Base-by-base conservation (phyloP, 2,113 vertebrate genomes). In the Struthio camelus region DNA sequence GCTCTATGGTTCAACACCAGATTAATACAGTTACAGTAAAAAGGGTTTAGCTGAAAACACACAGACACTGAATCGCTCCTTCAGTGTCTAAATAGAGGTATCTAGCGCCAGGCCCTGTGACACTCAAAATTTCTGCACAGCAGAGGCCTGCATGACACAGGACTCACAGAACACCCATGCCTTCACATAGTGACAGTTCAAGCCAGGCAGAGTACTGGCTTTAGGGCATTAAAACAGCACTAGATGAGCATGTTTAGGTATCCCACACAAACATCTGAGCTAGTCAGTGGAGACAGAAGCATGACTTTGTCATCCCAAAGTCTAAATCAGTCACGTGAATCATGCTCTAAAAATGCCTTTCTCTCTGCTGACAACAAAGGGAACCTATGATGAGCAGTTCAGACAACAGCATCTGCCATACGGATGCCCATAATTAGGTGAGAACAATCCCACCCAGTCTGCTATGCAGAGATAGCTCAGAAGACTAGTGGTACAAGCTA, bases 391-490 rank as follows among this genome's bases (percentile, higher is more conserved):
- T 4, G 14, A 89, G 38, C 79, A 91, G 58, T 62, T 65, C 32
- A 76, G n/a, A 16, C 54, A 59, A 59, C 11, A 59, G 56, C 17
- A 59, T 10, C 32, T 34, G 34, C 56, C 17, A 59, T 19, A 59
- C 32, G 19, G 17, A 11, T 19, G 30, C 10, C 56, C 13, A 22
- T 2, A 62, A 65, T 11, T 25, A 25, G 34, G 65, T 3, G 38
- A 69, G 72, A 58, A 51, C 5, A 80, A 64, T 0, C 22, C 34
- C 42, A 34, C 23, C 9, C 28, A 58, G 51, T 13, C 70, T 76
- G 59, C 40, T 48, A 69, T 0, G 0, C 46, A 13, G 20, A 71
- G 34, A 0, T 0, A 1, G 1, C 58, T 77, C 38, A 28, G 40
- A 44, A 84, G 38, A 42, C 23, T 16, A 32, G 32, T 73, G 83